These are phyloP conservation scores for Varanus salvator DNA, from an alignment of 2,113 vertebrate genomes.

Conservation along the genomic window DNA sequence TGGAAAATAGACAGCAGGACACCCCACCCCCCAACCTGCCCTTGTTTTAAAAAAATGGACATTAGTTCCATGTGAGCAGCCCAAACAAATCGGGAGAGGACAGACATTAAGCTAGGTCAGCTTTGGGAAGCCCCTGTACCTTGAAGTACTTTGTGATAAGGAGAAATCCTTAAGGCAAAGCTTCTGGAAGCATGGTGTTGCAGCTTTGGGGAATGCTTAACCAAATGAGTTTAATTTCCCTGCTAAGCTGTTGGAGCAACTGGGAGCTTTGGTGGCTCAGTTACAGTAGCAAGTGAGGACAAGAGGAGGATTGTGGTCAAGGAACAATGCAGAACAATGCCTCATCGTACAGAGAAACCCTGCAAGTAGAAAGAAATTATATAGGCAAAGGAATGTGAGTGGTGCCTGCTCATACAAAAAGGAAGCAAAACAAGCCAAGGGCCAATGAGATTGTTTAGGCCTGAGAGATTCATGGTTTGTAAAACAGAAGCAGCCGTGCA, in stretches of 20 bases:
- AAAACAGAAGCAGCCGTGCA: background rate
- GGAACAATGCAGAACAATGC: background rate
- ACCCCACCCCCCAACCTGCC: background rate
- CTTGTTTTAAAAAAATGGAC: background rate
- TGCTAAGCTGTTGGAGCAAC: background rate
- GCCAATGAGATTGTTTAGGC: background rate
- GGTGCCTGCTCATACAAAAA: background rate
- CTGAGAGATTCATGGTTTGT: background rate
- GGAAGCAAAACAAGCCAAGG: background rate
- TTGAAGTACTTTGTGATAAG: background rate
- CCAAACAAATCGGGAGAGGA: background rate
- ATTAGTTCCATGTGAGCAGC: background rate
- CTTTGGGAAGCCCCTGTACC: background rate
- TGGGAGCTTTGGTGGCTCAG: too few species aligned
- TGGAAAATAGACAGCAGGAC: background rate
- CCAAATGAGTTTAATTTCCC: background rate
- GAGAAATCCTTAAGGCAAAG: background rate
- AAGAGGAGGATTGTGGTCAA: background rate
- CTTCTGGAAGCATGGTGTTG: background rate
- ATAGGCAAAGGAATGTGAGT: background rate
- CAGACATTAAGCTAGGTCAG: background rate
- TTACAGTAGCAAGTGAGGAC: background rate
- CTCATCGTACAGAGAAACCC: background rate
- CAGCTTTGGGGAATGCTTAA: background rate
- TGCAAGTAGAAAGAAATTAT: background rate